Evolutionary conservation across 2,888 invertebrate genomes (phyloP).

Genomic region (Mechanitis messenoides): DNA sequence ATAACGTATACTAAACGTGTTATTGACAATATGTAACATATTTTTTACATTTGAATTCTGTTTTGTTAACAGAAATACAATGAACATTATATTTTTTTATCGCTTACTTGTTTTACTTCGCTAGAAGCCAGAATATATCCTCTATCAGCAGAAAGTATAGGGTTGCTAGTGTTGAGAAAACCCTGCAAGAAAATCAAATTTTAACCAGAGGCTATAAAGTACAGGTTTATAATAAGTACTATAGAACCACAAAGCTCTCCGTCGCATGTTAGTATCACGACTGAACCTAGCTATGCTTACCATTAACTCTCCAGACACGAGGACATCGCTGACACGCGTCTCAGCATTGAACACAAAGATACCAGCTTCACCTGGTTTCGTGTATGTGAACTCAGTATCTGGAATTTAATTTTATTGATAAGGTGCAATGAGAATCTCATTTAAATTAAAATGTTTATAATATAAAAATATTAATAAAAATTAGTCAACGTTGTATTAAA

Average conservation of each 20-base stretch:
- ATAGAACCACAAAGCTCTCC: neutral
- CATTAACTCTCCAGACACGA: conserved; percentile 66
- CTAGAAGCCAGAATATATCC: conserved; percentile 62
- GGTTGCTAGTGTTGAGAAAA: conserved; percentile 57
- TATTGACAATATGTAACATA: no score
- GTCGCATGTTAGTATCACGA: no score
- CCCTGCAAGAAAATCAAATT: conserved; percentile 42
- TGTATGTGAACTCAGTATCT: conserved; percentile 77
- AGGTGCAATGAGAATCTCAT: neutral
- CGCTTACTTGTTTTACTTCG: conserved; percentile 59
- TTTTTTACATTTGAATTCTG: no score
- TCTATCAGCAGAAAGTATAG: conserved; percentile 65
- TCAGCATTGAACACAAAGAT: conserved; percentile 67
- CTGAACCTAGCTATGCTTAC: conserved; percentile 41
- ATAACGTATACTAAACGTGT: no score
- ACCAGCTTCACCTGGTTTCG: conserved; percentile 56
- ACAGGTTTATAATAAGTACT: neutral
- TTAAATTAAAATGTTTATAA: no score
- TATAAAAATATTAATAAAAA: no score
- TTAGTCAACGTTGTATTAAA: no score
- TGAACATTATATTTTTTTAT: neutral
- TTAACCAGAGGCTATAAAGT: neutral
- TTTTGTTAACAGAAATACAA: neutral
- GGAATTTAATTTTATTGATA: conserved; percentile 32
- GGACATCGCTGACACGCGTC: conserved; percentile 43